phyloP scores from a whole-genome alignment of 2,888 invertebrate species.

The Apamea epomidion region DNA sequence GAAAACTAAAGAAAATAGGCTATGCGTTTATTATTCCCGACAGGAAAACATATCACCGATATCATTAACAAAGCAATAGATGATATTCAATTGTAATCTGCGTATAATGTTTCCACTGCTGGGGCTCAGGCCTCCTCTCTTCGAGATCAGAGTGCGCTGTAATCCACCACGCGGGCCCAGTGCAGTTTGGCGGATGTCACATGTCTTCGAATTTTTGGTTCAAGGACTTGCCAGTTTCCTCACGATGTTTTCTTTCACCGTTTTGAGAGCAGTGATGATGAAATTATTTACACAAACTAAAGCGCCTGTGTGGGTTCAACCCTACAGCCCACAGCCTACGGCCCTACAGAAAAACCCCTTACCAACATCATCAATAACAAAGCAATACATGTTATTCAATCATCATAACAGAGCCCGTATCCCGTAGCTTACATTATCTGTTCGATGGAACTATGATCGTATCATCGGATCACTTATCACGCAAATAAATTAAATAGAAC shows the following conservation, averaged over 20 bases:
- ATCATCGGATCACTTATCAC: not conserved
- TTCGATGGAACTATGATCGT: not conserved
- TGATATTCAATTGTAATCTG: not conserved
- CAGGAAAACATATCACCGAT: not conserved
- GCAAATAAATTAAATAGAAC: slow-evolving; percentile 12
- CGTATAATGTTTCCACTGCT: not conserved
- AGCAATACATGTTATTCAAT: not conserved
- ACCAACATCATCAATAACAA: not conserved
- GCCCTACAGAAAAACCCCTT: not conserved
- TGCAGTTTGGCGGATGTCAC: not conserved
- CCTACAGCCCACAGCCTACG: too few species aligned
- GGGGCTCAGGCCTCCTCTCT: not conserved
- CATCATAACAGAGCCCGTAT: not conserved
- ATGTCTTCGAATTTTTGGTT: not conserved
- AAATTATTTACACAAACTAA: not conserved
- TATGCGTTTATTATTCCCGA: not conserved
- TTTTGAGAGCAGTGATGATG: not conserved
- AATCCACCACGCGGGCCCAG: not conserved
- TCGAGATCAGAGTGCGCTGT: not conserved
- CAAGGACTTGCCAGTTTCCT: not conserved
- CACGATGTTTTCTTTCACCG: not conserved
- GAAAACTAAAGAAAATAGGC: not conserved
- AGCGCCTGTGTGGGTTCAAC: not conserved
- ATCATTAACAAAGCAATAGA: not conserved
- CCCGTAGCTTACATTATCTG: not conserved